phyloP scores from a whole-genome alignment of 2,888 invertebrate species.

The Drosophila planitibia region DNA sequence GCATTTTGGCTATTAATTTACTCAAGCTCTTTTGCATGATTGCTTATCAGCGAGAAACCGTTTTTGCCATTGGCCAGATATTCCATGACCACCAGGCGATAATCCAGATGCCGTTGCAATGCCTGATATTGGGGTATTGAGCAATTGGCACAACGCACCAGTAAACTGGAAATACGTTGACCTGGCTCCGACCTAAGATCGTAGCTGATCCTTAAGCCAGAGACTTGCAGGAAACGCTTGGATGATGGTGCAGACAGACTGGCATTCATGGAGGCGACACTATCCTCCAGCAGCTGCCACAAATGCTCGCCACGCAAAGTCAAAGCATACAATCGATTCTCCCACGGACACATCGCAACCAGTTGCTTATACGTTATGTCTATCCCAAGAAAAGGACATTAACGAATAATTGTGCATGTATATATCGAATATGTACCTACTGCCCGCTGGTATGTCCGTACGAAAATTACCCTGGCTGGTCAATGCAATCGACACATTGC shows the following conservation, averaged over 20 bases:
- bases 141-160: slow-evolving; percentile 88
- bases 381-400: slow-evolving; percentile 67
- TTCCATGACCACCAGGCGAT: slow-evolving; percentile 88
- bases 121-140: slow-evolving; percentile 88
- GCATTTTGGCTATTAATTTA: slow-evolving; percentile 37
- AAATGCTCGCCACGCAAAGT: slow-evolving; percentile 89
- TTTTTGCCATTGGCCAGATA: slow-evolving; percentile 90
- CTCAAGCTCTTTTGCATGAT: slow-evolving; percentile 79
- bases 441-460: slow-evolving; percentile 88
- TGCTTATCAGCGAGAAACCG: slow-evolving; percentile 86
- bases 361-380: slow-evolving; percentile 90
- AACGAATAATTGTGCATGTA: neutral
- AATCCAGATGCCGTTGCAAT: slow-evolving; percentile 87
- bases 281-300: slow-evolving; percentile 88
- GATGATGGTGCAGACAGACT: slow-evolving; percentile 53
- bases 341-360: slow-evolving; percentile 90
- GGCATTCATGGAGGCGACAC: slow-evolving; percentile 83
- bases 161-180: slow-evolving; percentile 87
- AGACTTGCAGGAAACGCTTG: slow-evolving; percentile 86
- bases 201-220: slow-evolving; percentile 86
- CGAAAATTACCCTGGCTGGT: slow-evolving; percentile 90
- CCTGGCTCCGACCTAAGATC: slow-evolving; percentile 87
- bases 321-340: slow-evolving; percentile 90
- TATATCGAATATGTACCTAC: slow-evolving; percentile 84
- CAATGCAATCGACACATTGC: slow-evolving; percentile 89